Evolutionary conservation across 2,113 vertebrate genomes (phyloP).

Genomic region (Heptranchias perlo): DNA sequence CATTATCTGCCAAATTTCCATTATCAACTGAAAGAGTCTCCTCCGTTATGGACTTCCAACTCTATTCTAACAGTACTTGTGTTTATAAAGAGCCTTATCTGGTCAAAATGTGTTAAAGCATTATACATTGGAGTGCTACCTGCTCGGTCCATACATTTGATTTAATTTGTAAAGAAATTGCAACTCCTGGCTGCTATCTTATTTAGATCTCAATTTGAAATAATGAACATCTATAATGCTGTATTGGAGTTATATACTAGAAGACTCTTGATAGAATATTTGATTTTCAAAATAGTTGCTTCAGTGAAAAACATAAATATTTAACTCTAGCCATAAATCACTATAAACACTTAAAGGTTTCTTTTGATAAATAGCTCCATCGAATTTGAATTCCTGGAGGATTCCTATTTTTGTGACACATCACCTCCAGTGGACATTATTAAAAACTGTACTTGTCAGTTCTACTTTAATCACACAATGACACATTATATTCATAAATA

Average conservation of each 20-base stretch:
- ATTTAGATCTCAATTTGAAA: neutral
- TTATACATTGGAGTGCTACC: neutral
- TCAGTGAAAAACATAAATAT: neutral
- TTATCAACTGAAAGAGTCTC: no score
- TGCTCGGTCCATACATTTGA: neutral
- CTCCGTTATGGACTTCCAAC: no score
- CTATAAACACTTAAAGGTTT: neutral
- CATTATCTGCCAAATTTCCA: no score
- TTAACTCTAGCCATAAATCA: neutral
- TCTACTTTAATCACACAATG: neutral
- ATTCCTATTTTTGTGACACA: neutral
- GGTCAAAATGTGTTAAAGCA: no score
- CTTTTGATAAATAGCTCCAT: slow-evolving; percentile 11
- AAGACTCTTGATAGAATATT: neutral
- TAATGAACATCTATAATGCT: neutral
- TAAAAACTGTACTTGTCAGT: neutral
- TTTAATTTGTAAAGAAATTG: slow-evolving; percentile 1
- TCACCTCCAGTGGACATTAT: neutral
- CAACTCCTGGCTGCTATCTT: neutral
- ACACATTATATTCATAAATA: neutral
- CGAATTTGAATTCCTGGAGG: neutral
- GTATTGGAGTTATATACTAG: neutral
- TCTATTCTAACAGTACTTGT: no score
- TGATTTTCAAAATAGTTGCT: neutral
- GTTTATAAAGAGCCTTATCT: no score